These are phyloP conservation scores for Spicauda simplicius DNA, from an alignment of 2,888 invertebrate species.

Conservation along the genomic window DNA sequence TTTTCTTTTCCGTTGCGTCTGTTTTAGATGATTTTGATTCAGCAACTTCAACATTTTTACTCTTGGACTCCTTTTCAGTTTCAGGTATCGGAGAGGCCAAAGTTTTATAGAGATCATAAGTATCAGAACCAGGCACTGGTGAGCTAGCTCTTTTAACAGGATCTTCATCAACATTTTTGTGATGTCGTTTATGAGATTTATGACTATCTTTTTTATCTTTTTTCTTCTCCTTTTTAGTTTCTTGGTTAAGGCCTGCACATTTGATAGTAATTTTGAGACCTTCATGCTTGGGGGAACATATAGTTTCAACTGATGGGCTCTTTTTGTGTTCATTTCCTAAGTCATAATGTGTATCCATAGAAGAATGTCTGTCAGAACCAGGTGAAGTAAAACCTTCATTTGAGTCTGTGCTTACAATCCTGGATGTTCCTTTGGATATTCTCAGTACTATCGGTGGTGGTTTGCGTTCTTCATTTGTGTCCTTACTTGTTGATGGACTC, in stretches of 20 bases:
- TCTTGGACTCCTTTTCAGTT: slow-evolving; percentile 58
- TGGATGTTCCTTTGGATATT: slow-evolving; percentile 91
- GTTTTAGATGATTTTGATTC: slow-evolving; percentile 69
- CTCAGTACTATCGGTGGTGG: slow-evolving; percentile 94
- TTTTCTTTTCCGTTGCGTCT: slow-evolving; percentile 58
- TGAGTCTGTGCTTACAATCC: slow-evolving; percentile 87
- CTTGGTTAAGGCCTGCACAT: slow-evolving; percentile 71
- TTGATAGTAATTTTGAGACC: slow-evolving; percentile 82
- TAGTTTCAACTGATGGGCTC: slow-evolving; percentile 73
- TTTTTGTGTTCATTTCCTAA: slow-evolving; percentile 72
- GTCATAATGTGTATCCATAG: slow-evolving; percentile 76
- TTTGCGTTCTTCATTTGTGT: slow-evolving; percentile 75
- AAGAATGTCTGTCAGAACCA: slow-evolving; percentile 79
- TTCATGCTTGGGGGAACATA: slow-evolving; percentile 80
- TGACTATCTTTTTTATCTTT: slow-evolving; percentile 80
- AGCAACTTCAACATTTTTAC: slow-evolving; percentile 62
- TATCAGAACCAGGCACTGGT: slow-evolving; percentile 79
- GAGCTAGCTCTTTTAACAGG: slow-evolving; percentile 71
- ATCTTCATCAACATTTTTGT: slow-evolving; percentile 69
- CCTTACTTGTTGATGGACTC: slow-evolving; percentile 80
- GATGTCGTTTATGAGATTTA: slow-evolving; percentile 80
- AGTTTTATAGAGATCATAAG: slow-evolving; percentile 80
- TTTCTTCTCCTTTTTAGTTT: slow-evolving; percentile 75
- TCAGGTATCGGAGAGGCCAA: slow-evolving; percentile 77
- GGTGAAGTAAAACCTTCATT: slow-evolving; percentile 86